phyloP scores from a whole-genome alignment of 2,797 vertebrate species.

The Thaleichthys pacificus region DNA sequence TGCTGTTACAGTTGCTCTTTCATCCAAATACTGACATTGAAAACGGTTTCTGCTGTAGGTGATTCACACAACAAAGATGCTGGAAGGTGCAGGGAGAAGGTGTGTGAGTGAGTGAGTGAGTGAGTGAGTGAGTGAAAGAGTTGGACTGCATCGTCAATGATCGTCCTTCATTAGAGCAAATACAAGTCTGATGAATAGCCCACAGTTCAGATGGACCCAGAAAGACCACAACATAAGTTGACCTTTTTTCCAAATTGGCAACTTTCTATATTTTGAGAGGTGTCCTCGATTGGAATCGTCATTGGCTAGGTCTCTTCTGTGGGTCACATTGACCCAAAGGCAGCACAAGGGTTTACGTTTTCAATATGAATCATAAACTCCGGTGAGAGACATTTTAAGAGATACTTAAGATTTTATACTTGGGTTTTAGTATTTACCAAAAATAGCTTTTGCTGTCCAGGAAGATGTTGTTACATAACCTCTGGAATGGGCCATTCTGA shows the following conservation, averaged over 20 bases:
- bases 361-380: constrained; percentile 44
- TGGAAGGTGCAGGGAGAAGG: constrained; percentile 7
- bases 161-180: neutral
- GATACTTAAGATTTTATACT: constrained; percentile 48
- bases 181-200: neutral
- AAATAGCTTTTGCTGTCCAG: constrained; percentile 56
- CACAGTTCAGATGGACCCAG: neutral
- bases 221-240: neutral
- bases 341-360: constrained; percentile 1
- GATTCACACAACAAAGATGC: constrained; percentile 17
- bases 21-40: constrained; percentile 30
- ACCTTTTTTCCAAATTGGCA: neutral
- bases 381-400: constrained; percentile 42
- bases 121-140: neutral
- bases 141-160: too few relatives aligned
- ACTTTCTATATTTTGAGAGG: neutral
- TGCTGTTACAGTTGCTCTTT: constrained; percentile 6
- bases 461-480: constrained; percentile 58
- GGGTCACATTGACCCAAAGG: too few relatives aligned
- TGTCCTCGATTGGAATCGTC: neutral
- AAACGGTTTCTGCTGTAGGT: constrained; percentile 23
- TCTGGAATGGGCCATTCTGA: constrained; percentile 48
- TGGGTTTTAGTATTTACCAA: constrained; percentile 56
- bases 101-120: neutral
- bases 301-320: too few relatives aligned